Evolutionary conservation across 2,113 vertebrate species (phyloP), one percentile per base, ranked within the genome.

Genomic region (Panthera leo): DNA sequence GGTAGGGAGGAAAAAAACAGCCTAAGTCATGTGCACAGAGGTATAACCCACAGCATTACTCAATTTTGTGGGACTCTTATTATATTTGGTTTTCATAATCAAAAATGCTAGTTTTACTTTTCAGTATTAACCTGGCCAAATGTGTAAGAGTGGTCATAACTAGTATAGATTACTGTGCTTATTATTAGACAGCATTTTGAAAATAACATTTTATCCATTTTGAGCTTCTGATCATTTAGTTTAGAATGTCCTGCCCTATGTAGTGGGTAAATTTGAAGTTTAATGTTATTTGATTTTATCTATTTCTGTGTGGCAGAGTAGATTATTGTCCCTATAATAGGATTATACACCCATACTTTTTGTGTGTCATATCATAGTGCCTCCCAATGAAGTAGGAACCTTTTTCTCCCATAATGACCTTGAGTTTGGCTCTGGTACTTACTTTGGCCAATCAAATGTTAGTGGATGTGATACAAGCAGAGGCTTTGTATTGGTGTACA

Each of bases 201-300:
- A 15, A 39, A 68, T 42, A 85, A 55, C 34, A 78, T 11, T 85
- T 93, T 78, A 78, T 73, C 42, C 85, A 21, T 80, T 89, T 85
- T 85, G 76, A 82, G 70, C 65, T 86, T 91, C 55, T 68, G 11
- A 85, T 73, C 84, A 91, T 53, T 91, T 84, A 91, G n/a, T 55
- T 93, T 78, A 48, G 84, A 91, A 73, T 89, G 25, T 45, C 19
- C 36, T n/a, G 27, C 58, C 88, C 82, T 76, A 36, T 67, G 68
- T 34, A 61, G 36, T 91, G 76, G 70, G 75, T 85, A 94, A 36
- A 75, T 79, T 3, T 94, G 65, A 91, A 91, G 84, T 82, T 88
- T 51, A 53, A 2, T 65, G n/a, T 42, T 83, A 45, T 80, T 88
- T 63, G 48, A 76, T 85, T 94, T 97, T 79, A 91, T 39, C 0